Percentiles rank a stretch among this genome's conserved stretches.
These are phyloP conservation scores for Zygaena filipendulae DNA, from an alignment of 2,888 invertebrate species.

Conservation along the genomic window DNA sequence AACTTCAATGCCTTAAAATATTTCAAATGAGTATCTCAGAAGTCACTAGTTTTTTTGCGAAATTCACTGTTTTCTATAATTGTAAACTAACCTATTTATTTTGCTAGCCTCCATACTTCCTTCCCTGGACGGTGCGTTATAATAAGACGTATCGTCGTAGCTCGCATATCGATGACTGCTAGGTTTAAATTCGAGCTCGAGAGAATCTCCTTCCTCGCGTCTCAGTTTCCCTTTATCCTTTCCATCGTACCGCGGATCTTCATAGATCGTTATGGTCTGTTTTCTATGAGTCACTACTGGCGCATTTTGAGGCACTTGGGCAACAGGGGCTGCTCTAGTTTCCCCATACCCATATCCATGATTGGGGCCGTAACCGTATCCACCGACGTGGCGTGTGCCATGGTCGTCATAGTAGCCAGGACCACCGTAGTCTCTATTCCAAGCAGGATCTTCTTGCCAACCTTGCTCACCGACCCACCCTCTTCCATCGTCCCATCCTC, in stretches of 20 bases:
- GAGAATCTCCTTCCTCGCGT: slow-evolving; percentile 47
- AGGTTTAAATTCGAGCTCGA: slow-evolving; percentile 54
- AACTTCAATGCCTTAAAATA: no score
- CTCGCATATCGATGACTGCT: slow-evolving; percentile 54
- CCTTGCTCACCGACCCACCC: slow-evolving; percentile 29
- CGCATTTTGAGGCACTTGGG: slow-evolving; percentile 37
- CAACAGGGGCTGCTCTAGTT: slow-evolving; percentile 39
- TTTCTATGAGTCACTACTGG: slow-evolving; percentile 54
- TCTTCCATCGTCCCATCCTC: slow-evolving; percentile 28
- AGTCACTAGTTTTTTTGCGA: no score
- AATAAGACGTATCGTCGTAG: slow-evolving; percentile 55
- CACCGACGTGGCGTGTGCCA: slow-evolving; percentile 48
- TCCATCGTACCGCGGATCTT: slow-evolving; percentile 56
- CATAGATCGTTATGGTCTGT: slow-evolving; percentile 63
- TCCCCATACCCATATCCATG: slow-evolving; percentile 51
- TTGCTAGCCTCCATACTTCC: slow-evolving; percentile 49
- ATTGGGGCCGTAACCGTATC: slow-evolving; percentile 45
- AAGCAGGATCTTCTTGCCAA: slow-evolving; percentile 29
- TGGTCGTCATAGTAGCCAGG: slow-evolving; percentile 52
- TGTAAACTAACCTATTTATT: slow-evolving; percentile 61
- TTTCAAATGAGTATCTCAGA: slow-evolving; percentile 33
- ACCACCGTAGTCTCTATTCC: slow-evolving; percentile 44
- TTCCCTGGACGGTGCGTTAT: slow-evolving; percentile 32
- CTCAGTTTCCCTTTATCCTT: slow-evolving; percentile 44
- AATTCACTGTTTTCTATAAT: slow-evolving; percentile 50